Conservation (phyloP, 2,888 invertebrate species). For the Plusia festucae region DNA sequence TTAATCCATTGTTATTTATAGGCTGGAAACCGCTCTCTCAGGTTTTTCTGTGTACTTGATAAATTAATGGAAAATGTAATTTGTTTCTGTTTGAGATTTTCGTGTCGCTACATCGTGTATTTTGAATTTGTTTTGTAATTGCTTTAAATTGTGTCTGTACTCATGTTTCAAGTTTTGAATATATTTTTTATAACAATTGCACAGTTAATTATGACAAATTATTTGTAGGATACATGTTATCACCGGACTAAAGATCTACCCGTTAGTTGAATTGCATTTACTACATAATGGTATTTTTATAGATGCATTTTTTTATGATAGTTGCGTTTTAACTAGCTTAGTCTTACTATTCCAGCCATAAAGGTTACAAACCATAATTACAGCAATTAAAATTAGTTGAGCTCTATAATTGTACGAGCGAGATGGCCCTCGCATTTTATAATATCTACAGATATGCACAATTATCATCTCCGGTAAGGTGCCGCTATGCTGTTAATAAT, state of each 20-base stretch:
- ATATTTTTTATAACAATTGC: too few relatives aligned
- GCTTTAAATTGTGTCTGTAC: background rate
- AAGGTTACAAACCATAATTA: slow-evolving; percentile 41
- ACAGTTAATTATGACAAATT: too few relatives aligned
- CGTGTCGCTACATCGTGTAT: slow-evolving; percentile 1
- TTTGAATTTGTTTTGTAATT: background rate
- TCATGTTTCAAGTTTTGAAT: background rate
- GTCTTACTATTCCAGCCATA: background rate
- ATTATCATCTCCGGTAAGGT: slow-evolving; percentile 51
- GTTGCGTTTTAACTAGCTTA: background rate
- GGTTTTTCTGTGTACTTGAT: slow-evolving; percentile 10
- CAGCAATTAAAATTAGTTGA: slow-evolving; percentile 27
- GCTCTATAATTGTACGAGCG: slow-evolving; percentile 26
- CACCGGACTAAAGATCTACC: too few relatives aligned
- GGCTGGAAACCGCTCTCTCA: slow-evolving; percentile 51
- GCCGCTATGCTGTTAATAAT: slow-evolving; percentile 64
- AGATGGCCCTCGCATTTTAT: slow-evolving; percentile 39
- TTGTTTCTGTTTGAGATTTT: background rate
- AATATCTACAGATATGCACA: slow-evolving; percentile 41
- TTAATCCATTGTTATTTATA: slow-evolving; percentile 83
- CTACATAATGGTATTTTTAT: background rate
- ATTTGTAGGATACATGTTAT: too few relatives aligned
- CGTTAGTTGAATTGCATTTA: background rate
- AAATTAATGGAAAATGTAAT: background rate
- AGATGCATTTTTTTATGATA: background rate